A percentile compares a stretch with the other conserved stretches of the same genome.
Evolutionary conservation across 2,113 vertebrate species (phyloP).

Genomic region (Grantiella picta): DNA sequence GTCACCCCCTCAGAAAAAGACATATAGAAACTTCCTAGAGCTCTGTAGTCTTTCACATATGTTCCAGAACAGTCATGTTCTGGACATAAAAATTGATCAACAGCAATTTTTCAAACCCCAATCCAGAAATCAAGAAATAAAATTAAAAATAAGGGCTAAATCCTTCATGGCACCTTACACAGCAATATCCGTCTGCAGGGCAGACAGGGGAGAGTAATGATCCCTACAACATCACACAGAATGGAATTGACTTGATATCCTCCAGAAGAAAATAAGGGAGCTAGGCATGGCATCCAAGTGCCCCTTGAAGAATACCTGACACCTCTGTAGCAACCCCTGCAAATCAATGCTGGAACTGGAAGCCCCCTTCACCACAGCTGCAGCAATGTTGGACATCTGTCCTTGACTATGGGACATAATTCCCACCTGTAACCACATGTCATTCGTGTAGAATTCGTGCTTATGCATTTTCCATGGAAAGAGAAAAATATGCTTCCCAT

Average conservation of each 20-base stretch:
- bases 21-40: neutral
- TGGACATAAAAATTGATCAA: neutral
- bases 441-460: neutral
- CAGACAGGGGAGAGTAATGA: neutral
- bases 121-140: neutral
- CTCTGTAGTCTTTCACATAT: neutral
- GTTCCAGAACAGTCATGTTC: neutral
- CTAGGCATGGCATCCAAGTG: neutral
- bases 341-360: accelerated
- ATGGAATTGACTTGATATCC: neutral
- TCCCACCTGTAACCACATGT: neutral
- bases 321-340: neutral
- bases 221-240: neutral
- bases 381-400: neutral
- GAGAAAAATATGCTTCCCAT: neutral
- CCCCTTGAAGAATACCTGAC: neutral
- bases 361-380: neutral
- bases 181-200: neutral
- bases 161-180: neutral
- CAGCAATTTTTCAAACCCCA: neutral
- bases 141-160: neutral
- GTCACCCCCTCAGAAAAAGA: neutral
- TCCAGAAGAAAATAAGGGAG: neutral
- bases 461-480: neutral
- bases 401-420: neutral